A percentile compares a stretch with the other conserved stretches of the same genome.
These are phyloP conservation scores for Microdon myrmicae DNA, from an alignment of 2,888 invertebrate genomes.

Conservation along the genomic window DNA sequence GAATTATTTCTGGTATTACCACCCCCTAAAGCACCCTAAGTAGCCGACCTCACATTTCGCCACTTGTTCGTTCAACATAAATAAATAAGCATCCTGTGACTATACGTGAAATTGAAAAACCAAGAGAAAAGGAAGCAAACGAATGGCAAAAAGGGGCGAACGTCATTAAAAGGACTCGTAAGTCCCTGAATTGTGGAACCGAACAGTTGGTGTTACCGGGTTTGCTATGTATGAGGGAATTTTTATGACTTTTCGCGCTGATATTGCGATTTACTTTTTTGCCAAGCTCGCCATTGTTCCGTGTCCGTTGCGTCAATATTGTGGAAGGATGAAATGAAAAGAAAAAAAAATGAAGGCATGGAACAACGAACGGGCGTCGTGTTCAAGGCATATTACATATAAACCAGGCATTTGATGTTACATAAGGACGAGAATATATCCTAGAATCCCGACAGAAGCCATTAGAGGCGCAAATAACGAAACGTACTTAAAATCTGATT, in stretches of 20 bases:
- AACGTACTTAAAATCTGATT: slow-evolving; percentile 50
- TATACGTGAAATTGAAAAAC: slow-evolving; percentile 26
- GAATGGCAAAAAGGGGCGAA: slow-evolving; percentile 1
- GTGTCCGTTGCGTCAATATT: background rate
- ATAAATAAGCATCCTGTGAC: too few relatives aligned
- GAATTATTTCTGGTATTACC: slow-evolving; percentile 7
- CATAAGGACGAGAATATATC: background rate
- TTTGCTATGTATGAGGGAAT: slow-evolving; percentile 14
- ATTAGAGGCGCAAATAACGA: slow-evolving; percentile 47
- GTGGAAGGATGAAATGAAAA: background rate
- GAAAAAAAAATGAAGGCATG: too few relatives aligned
- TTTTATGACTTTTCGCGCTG: slow-evolving; percentile 46
- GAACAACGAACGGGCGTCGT: too few relatives aligned
- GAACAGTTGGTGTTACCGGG: slow-evolving; percentile 44
- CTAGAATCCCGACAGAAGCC: slow-evolving; percentile 23
- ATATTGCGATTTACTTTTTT: slow-evolving; percentile 2
- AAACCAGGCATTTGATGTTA: slow-evolving; percentile 1
- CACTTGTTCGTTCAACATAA: slow-evolving; percentile 2
- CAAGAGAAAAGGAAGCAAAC: slow-evolving; percentile 10
- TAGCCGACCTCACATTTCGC: slow-evolving; percentile 5
- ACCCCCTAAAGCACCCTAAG: slow-evolving; percentile 6
- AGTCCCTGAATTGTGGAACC: slow-evolving; percentile 29
- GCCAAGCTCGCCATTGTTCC: background rate
- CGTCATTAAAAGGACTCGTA: slow-evolving; percentile 31
- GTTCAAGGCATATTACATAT: slow-evolving; percentile 8